Evolutionary conservation across 2,113 vertebrate genomes (phyloP), one percentile per base, ranked within the genome.

Genomic region (Hylia prasina): DNA sequence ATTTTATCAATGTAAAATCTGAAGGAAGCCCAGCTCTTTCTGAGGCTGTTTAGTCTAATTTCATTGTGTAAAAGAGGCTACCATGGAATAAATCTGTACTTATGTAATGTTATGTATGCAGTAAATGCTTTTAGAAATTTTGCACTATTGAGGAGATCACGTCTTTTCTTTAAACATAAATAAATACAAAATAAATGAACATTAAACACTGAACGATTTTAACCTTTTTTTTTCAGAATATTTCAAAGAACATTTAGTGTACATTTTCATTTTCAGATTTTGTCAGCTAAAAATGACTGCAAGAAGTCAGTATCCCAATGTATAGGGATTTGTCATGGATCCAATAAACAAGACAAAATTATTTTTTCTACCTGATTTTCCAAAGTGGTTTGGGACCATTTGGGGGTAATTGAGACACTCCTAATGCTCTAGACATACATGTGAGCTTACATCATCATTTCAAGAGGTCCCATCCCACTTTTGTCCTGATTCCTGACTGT

Each of bases 401-500:
- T 83, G 11, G 2, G 11, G 17, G 1, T 37, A 51, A 25, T 25
- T 1, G 3, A 45, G 7, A 76, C 12, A 30, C 2, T 61, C 13
- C 2, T 58, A 40, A 50, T 50, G 25, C 40, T 15, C 35, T 18
- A 56, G 40, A 45, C 3, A 58, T 27, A 54, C 3, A 8, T 11
- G 7, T 15, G 6, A 73, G 7, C 6, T 65, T 77, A 48, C 16
- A 39, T 61, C 6, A 17, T 42, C 4, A 42, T 73, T 65, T 81
- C 10, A 30, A 51, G 11, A 2, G 2, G 13, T 35, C 13, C 11
- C 4, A 25, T 57, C 18, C n/a, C 6, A 63, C 16, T 68, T 72
- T 58, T 53, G 1, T 18, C 15, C 25, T 31, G 17, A 50, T 45
- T 81, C 23, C 8, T 31, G 23, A 54, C 7, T 15, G 24, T 58